Evolutionary conservation across 2,113 vertebrate genomes (phyloP).

Genomic region (Corydoras maculifer): DNA sequence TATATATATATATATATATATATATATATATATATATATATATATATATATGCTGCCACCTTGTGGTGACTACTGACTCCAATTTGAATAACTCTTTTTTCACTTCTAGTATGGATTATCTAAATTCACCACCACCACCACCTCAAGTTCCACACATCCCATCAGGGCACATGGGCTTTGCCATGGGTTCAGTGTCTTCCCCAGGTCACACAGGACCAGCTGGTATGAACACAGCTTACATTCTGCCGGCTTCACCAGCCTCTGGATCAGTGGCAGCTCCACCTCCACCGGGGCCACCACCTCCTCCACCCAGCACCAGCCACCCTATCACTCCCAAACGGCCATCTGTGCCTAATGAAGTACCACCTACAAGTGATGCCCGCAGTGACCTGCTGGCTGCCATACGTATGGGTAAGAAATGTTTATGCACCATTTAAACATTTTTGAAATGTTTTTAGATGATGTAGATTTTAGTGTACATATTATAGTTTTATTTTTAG

Average conservation of each 20-base stretch:
- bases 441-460: no score
- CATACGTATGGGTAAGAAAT: conserved; percentile 87
- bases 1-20: no score
- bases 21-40: no score
- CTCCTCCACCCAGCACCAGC: conserved; percentile 71
- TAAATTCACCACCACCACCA: conserved; percentile 76
- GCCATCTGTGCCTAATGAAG: conserved; percentile 52
- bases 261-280: conserved; percentile 71
- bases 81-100: conserved; percentile 2
- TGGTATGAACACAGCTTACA: conserved; percentile 54
- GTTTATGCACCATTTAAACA: not conserved
- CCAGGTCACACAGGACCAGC: conserved; percentile 61
- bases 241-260: conserved; percentile 66
- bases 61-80: conserved; percentile 41
- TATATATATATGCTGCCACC: conserved; percentile 52
- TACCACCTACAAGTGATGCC: conserved; percentile 71
- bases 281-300: conserved; percentile 81
- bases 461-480: no score
- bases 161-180: conserved; percentile 90
- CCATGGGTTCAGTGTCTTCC: conserved; percentile 70
- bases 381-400: conserved; percentile 93
- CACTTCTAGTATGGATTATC: conserved; percentile 80
- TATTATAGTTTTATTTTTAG: no score
- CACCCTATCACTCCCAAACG: conserved; percentile 76
- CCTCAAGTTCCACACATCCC: conserved; percentile 85